Evolutionary conservation across 2,888 invertebrate genomes (phyloP).

Genomic region (Cheilosia urbana): DNA sequence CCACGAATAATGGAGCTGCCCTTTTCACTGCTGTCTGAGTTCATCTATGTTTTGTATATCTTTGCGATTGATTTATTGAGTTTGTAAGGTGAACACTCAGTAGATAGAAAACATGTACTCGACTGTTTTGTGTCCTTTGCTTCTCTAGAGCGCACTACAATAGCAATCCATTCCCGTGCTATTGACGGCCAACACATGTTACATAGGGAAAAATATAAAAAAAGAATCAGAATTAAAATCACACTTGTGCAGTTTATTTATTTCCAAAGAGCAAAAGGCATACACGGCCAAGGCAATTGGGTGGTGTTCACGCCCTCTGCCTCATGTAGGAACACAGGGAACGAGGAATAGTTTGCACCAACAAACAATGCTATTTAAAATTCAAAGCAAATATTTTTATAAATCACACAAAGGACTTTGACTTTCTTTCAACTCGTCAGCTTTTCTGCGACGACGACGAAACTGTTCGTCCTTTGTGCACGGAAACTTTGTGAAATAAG

Average conservation of each 20-base stretch:
- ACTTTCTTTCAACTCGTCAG: slow-evolving; percentile 2
- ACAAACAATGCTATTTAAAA: slow-evolving; percentile 41
- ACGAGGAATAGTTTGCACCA: slow-evolving; percentile 14
- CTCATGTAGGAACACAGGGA: slow-evolving; percentile 30
- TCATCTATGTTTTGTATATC: slow-evolving; percentile 68
- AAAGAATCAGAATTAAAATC: slow-evolving; percentile 56
- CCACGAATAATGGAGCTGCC: slow-evolving; percentile 66
- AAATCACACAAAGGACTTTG: slow-evolving; percentile 55
- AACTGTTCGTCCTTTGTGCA: slow-evolving; percentile 58
- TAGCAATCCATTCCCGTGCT: slow-evolving; percentile 56
- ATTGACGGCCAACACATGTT: slow-evolving; percentile 20
- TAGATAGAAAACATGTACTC: slow-evolving; percentile 59
- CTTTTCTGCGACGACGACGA: slow-evolving; percentile 27
- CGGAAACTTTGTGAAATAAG: slow-evolving; percentile 44
- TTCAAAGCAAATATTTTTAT: slow-evolving; percentile 62
- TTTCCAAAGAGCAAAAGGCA: slow-evolving; percentile 48
- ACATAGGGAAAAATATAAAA: slow-evolving; percentile 25
- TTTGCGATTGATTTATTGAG: slow-evolving; percentile 42
- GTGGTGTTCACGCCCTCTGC: slow-evolving; percentile 72
- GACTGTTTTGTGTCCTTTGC: slow-evolving; percentile 52
- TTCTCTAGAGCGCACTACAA: slow-evolving; percentile 65
- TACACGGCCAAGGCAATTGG: slow-evolving; percentile 71
- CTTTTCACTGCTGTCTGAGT: slow-evolving; percentile 75
- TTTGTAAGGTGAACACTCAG: slow-evolving; percentile 31
- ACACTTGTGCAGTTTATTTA: slow-evolving; percentile 48